Evolutionary conservation across 2,113 vertebrate species (phyloP), one percentile per base, ranked within the genome.

Genomic region (Xiphophorus hellerii): DNA sequence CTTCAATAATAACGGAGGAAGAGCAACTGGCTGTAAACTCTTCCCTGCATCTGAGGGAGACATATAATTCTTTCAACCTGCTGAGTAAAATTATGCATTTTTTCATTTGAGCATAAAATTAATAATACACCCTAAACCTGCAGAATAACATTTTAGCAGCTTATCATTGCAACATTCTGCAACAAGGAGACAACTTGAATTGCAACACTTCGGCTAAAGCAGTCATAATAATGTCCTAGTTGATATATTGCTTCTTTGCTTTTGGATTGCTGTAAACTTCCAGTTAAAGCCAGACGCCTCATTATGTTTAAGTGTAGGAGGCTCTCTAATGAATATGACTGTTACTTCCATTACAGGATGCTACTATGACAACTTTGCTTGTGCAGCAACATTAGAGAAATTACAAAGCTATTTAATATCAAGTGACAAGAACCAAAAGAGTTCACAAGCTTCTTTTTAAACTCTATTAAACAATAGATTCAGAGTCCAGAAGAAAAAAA

Each of bases 231-330:
- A 68, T 71, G 15, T 58, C 5, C 8, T 28, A 5, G 61, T 6
- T 68, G 66, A 80, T 65, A 20, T n/a, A 64, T 75, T 14, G 13
- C 22, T 37, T 44, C 33, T 71, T 78, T 0, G n/a, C 44, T 31
- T 29, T 44, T 70, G 66, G 39, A 70, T 65, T 0, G 0, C 22
- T 30, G 28, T 66, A 8, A 48, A 20, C 27, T 63, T 69, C 22
- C 62, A n/a, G 20, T 54, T 25, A n/a, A 54, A 3, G 29, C 28
- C 1, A 66, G 75, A 78, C 35, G 22, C 25, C 27, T 27, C 0
- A 17, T 66, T 69, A 73, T 0, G 2, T 22, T 37, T 58, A 22
- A 20, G 58, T 29, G 70, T 60, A 39, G 78, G 73, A 86, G 81
- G 75, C 71, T 5, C 9, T 68, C 35, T 39, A 30, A 44, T 31